A percentile compares a stretch with the other conserved stretches of the same genome.
phyloP scores from a whole-genome alignment of 2,113 vertebrate genomes.

The Eulemur macaco region DNA sequence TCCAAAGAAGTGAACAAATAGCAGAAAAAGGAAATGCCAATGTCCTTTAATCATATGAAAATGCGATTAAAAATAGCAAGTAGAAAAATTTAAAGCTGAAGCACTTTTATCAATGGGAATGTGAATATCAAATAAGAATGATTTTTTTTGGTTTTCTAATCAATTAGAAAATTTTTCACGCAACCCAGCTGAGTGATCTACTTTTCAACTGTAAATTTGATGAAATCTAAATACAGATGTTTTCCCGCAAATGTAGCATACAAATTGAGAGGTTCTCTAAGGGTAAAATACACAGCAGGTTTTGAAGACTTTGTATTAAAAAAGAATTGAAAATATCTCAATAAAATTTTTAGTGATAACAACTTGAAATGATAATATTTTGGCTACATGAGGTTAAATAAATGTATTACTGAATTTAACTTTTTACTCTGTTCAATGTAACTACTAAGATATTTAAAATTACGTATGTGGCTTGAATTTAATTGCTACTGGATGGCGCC shows the following conservation, averaged over 20 bases:
- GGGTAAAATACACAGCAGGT: neutral
- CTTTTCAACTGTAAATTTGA: neutral
- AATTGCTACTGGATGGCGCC: neutral
- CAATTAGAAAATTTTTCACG: neutral
- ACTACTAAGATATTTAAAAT: neutral
- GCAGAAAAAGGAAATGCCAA: slow-evolving; percentile 16
- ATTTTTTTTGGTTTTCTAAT: neutral
- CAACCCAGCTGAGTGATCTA: neutral
- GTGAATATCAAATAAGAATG: neutral
- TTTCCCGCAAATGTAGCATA: neutral
- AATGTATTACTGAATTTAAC: neutral
- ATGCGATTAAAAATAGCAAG: neutral
- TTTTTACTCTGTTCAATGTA: neutral
- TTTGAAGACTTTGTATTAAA: neutral
- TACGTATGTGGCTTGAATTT: neutral
- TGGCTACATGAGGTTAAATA: neutral
- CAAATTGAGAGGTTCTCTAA: neutral
- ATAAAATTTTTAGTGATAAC: neutral
- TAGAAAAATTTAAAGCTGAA: neutral
- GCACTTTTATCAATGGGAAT: neutral
- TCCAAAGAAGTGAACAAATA: neutral
- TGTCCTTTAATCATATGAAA: slow-evolving; percentile 4
- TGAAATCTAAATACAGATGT: neutral
- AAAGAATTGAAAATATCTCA: neutral
- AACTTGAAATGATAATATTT: neutral